Base-by-base conservation (phyloP, 2,797 vertebrate genomes). In the Sebastes diploproa region DNA sequence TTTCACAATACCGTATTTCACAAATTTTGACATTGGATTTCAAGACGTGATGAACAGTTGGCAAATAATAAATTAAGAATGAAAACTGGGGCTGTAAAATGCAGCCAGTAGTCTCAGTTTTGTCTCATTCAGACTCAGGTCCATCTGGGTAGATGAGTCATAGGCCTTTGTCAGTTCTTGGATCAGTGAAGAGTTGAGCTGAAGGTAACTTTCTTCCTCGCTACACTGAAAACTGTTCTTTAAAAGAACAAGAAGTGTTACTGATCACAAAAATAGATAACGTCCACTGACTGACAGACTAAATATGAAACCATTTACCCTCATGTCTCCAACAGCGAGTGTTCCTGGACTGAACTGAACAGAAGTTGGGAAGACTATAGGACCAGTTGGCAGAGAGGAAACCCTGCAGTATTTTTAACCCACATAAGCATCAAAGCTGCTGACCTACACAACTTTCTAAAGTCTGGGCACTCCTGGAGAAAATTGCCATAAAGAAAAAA, bases 351-450 rank as follows among this genome's bases (percentile, higher is more conserved):
- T 20, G 5, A n/a, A 2, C 9, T 34, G 61, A 64, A 4, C 23
- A 58, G 27, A 3, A 38, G 74, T 32, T 6, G 50, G 73, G 72
- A 46, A 27, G 68, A 56, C 25, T 16, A 25, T 18, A 4, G 34
- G 32, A 20, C 60, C 23, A 9, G 71, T 42, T 78, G 82, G 75
- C 82, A 68, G 42, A 73, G 78, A 76, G 78, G 79, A 86, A 86
- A 72, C 73, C 4, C 59, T 27, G 77, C 65, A 74, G 67, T 83
- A 75, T 81, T 78, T 86, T 78, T 80, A 86, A 82, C 71, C 84
- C 80, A 56, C 77, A 52, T 16, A 46, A 78, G 75, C 83, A 70
- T 78, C 70, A 64, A 75, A 89, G 65, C 77, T 86, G 89, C 89
- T 88, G 89, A 88, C 38, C 59, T 30, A 76, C 2, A 69, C 81